phyloP scores from a whole-genome alignment of 2,113 vertebrate genomes.

The Laterallus jamaicensis region DNA sequence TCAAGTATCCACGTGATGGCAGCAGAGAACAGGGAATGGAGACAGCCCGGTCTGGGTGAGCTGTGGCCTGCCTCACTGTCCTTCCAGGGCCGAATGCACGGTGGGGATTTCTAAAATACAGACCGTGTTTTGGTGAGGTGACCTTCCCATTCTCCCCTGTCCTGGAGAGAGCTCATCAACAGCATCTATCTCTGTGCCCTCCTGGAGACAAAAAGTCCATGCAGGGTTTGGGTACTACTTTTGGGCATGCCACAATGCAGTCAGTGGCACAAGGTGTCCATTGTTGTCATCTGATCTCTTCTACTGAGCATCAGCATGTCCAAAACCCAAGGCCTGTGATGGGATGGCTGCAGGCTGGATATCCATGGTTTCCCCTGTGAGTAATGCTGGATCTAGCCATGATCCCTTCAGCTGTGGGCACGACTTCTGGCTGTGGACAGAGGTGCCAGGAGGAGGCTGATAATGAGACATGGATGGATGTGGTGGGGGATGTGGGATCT shows the following conservation, averaged over 20 bases:
- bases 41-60: too few relatives aligned
- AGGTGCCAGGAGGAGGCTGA: rapidly evolving
- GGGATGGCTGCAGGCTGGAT: not conserved
- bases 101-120: rapidly evolving
- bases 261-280: rapidly evolving
- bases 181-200: not conserved
- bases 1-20: conserved; percentile 50
- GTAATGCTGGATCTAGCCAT: rapidly evolving
- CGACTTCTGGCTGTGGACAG: rapidly evolving
- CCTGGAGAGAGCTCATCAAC: too few relatives aligned
- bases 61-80: too few relatives aligned
- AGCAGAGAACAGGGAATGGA: conserved; percentile 52
- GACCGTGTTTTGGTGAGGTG: rapidly evolving
- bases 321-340: not conserved
- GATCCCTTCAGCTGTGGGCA: rapidly evolving
- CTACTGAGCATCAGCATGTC: not conserved
- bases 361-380: rapidly evolving
- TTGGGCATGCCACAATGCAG: rapidly evolving
- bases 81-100: rapidly evolving
- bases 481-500: not conserved
- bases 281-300: rapidly evolving
- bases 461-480: rapidly evolving
- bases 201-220: not conserved
- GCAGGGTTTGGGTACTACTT: not conserved
- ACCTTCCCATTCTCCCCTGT: not conserved